Base-by-base conservation (phyloP, 2,113 vertebrate genomes). In the Turnix velox region DNA sequence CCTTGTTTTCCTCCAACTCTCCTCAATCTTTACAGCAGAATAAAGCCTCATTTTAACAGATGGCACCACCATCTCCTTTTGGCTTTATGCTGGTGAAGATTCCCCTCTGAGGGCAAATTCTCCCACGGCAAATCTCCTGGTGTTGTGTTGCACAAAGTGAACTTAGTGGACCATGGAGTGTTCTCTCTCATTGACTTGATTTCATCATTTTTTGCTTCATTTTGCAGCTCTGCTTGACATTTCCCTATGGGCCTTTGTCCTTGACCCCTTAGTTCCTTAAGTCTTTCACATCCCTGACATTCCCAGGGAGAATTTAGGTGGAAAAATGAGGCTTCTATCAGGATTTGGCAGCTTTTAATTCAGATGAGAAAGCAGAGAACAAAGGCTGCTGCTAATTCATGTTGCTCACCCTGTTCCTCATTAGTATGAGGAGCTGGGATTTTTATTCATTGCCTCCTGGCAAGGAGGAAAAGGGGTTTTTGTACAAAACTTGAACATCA, bases 391-490 rank as follows among this genome's bases (percentile, higher is more conserved):
- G 49, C 71, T 96, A 96, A 84, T 96, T 96, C 81, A 73, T 93
- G 81, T 96, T 85, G 67, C 89, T 85, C 73, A 76, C 87, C 71
- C 58, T 85, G 84, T 83, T 96, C 79, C 95, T 96, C 92, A 89
- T 96, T 94, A 95, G 77, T 95, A 82, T 82, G 83, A 91, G 62
- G 86, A 82, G 43, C 76, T 84, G 87, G 68, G 71, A 89, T 94
- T 87, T 93, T 88, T 88, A 90, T 92, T 95, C 63, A 71, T 79
- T 93, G 78, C 91, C 94, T 95, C n/a, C 94, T 96, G 92, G 94
- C 87, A 96, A 95, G 78, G 74, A 91, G 91, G 62, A 87, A 49
- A 68, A 82, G 39, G 42, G 55, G 39, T n/a, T 71, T 93, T 84
- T 0, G 0, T 91, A 59, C 63, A 82, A 87, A 95, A 92, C 74